A percentile compares a stretch with the other conserved stretches of the same genome.
These are phyloP conservation scores for Mechanitis mazaeus DNA, from an alignment of 2,888 invertebrate genomes.

Conservation along the genomic window DNA sequence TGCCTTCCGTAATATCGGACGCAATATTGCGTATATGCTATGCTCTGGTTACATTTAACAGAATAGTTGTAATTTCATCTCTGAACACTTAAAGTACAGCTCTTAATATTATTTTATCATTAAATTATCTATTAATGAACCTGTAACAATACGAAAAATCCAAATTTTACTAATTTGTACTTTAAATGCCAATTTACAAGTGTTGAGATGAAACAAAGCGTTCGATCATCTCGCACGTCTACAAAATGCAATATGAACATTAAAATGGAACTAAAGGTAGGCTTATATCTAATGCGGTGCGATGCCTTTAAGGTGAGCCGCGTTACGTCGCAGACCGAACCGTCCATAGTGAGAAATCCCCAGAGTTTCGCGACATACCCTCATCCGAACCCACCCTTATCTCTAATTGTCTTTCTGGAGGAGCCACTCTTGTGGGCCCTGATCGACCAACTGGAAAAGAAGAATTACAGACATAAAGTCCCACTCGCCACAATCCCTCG, in stretches of 20 bases:
- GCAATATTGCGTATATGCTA: slow-evolving; percentile 44
- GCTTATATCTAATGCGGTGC: slow-evolving; percentile 72
- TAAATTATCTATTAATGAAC: slow-evolving; percentile 74
- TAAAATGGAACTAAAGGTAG: slow-evolving; percentile 62
- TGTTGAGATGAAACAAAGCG: slow-evolving; percentile 67
- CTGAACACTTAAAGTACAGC: slow-evolving; percentile 77
- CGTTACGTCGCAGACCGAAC: slow-evolving; percentile 67
- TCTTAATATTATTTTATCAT: slow-evolving; percentile 71
- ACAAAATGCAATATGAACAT: slow-evolving; percentile 61
- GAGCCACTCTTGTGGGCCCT: slow-evolving; percentile 77
- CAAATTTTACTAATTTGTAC: slow-evolving; percentile 77
- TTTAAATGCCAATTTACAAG: slow-evolving; percentile 76
- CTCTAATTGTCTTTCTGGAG: slow-evolving; percentile 77
- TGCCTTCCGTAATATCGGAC: slow-evolving; percentile 42
- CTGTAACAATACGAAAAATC: slow-evolving; percentile 76
- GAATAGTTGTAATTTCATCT: slow-evolving; percentile 65
- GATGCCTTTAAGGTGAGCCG: slow-evolving; percentile 75
- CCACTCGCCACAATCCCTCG: slow-evolving; percentile 64
- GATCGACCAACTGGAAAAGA: slow-evolving; percentile 77
- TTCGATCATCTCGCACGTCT: slow-evolving; percentile 67
- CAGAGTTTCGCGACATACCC: slow-evolving; percentile 74
- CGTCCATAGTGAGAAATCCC: slow-evolving; percentile 75
- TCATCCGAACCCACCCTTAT: slow-evolving; percentile 70
- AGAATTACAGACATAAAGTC: slow-evolving; percentile 74
- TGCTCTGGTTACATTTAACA: slow-evolving; percentile 64